phyloP scores from a whole-genome alignment of 2,113 vertebrate genomes.

The Progne subis region DNA sequence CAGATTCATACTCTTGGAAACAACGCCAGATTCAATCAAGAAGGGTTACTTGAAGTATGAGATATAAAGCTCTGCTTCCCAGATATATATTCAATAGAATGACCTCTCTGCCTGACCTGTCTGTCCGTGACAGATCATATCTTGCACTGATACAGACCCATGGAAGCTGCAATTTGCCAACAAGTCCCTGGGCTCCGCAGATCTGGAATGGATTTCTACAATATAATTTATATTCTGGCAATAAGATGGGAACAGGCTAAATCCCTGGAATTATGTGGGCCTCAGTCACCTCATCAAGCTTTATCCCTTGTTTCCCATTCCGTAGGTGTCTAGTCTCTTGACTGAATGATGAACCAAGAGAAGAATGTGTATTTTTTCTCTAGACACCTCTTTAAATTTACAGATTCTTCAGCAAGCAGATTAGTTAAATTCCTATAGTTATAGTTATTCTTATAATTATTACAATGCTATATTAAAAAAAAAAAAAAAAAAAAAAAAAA shows the following conservation, averaged over 20 bases:
- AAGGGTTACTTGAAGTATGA: neutral
- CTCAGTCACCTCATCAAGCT: slow-evolving; percentile 10
- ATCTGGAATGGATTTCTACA: neutral
- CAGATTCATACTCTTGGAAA: neutral
- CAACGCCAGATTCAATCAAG: neutral
- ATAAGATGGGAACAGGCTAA: neutral
- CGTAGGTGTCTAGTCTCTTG: neutral
- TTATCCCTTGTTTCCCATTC: slow-evolving; percentile 26
- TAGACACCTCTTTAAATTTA: neutral
- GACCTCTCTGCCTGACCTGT: neutral
- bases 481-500: neutral
- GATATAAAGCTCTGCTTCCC: neutral
- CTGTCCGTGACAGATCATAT: slow-evolving; percentile 5
- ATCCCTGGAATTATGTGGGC: slow-evolving; percentile 5
- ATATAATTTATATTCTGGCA: neutral
- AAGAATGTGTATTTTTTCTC: neutral
- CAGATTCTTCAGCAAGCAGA: neutral
- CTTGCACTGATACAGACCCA: neutral
- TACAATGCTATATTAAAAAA: neutral
- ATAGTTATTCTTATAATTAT: neutral
- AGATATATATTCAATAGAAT: slow-evolving; percentile 7
- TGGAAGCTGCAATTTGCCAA: slow-evolving; percentile 1
- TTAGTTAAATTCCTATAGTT: neutral
- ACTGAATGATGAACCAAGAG: neutral
- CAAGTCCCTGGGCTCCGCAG: neutral